Evolutionary conservation across 2,113 vertebrate genomes (phyloP), one percentile per base, ranked within the genome.

Genomic region (Climacteris rufus): DNA sequence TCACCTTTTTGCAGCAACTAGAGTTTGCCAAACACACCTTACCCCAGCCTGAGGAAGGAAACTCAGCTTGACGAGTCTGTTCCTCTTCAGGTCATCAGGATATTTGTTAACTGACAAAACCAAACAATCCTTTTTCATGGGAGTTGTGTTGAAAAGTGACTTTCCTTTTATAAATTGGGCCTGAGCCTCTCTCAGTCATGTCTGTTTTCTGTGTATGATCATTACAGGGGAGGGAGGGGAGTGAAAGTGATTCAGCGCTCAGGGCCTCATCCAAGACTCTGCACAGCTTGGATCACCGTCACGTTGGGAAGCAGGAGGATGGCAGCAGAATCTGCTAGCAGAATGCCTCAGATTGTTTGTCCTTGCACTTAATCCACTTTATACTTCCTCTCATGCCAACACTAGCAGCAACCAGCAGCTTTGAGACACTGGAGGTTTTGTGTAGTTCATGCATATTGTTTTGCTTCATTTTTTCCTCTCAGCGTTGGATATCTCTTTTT

Each of bases 281-380:
- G 77, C 54, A 39, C 59, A 69, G 54, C 87, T 95, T 97, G 94
- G 95, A 97, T 95, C 85, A 81, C 60, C 4, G 11, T 93, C 95
- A 49, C 61, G 18, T 85, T 85, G 65, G 83, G 95, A 95, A 79
- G 90, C 70, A 1, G 83, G 33, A 96, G 42, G 81, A 90, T 96
- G 94, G 89, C 87, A 96, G 79, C 72, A 94, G 59, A 53, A 52
- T 93, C 82, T 84, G 61, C 92, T 87, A 96, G 83, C 82, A 82
- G 82, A 96, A 88, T 83, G 81, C 79, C 77, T 94, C 84, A 59
- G 71, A 91, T 90, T 96, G 91, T 95, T 96, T 93, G 94, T 89
- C 93, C 93, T 96, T 89, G 72, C 87, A 77, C 72, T 97, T 96
- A 94, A 96, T 96, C 86, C 88, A 94, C 91, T 96, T 95, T 80